These are phyloP conservation scores for Drosophila pachea DNA, from an alignment of 1,140 invertebrate genomes.

Conservation along the genomic window DNA sequence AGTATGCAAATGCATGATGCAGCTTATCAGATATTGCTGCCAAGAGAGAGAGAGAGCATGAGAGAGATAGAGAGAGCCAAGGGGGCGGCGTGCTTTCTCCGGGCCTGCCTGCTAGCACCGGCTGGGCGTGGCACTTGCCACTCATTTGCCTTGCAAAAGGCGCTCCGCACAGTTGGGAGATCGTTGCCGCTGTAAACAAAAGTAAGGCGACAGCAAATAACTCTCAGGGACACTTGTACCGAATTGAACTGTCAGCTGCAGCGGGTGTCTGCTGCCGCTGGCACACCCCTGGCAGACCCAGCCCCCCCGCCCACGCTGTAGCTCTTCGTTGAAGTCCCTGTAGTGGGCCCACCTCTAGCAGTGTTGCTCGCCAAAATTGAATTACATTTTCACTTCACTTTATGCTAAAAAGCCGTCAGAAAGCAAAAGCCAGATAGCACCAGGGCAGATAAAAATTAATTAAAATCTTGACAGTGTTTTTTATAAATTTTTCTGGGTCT, in stretches of 20 bases:
- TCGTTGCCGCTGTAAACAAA: constrained; percentile 48
- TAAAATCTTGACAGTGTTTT: constrained; percentile 36
- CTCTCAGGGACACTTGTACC: constrained; percentile 57
- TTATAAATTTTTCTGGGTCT: background rate
- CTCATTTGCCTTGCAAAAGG: constrained; percentile 74
- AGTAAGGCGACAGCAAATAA: constrained; percentile 64
- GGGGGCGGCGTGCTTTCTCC: constrained; percentile 62
- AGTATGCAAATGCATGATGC: constrained; percentile 76
- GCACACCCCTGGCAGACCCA: background rate
- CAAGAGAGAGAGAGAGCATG: no score
- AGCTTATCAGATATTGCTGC: constrained; percentile 75
- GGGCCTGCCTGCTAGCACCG: constrained; percentile 1
- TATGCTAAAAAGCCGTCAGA: constrained; percentile 60
- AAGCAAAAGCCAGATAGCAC: constrained; percentile 30
- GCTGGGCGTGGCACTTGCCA: constrained; percentile 30
- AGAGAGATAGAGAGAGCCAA: no score
- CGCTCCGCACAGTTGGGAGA: constrained; percentile 26
- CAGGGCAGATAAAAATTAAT: constrained; percentile 65
- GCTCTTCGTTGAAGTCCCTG: background rate
- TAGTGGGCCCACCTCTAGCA: background rate
- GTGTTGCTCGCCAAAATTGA: constrained; percentile 53
- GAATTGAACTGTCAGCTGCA: constrained; percentile 74
- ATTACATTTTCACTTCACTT: constrained; percentile 71
- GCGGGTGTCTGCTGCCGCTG: background rate
- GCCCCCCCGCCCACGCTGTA: background rate